Evolutionary conservation across 2,113 vertebrate genomes (phyloP), one percentile per base, ranked within the genome.

Genomic region (Epinephelus lanceolatus): DNA sequence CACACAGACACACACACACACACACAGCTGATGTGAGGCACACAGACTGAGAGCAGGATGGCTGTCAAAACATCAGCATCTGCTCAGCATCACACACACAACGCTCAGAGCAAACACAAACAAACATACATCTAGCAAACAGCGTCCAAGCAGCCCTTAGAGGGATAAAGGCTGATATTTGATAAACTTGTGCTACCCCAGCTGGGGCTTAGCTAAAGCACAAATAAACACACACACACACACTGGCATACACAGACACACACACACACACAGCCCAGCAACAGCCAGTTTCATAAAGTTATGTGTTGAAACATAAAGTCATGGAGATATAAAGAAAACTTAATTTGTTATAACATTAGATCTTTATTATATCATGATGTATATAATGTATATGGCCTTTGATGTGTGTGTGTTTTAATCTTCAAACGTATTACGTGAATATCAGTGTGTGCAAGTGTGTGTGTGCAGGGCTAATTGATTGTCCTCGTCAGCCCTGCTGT

Each of bases 41-140:
- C 76, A 76, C 87, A 88, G 89, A 87, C 91, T 77, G 83, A 80
- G 79, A 83, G 82, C 86, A 84, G 81, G 87, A 91, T 77, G 80
- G 78, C 83, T 93, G 93, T 94, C 92, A 93, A 92, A 93, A 93
- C 91, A 93, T 91, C 86, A 93, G 85, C 90, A 90, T 87, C 88
- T 94, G 92, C 85, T 91, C 81, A 79, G 86, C 86, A 89, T 90
- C 91, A 83, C 78, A 89, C 75, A 88, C 78, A 84, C 80, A 79
- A 13, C 53, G 52, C 89, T 88, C 61, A 78, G 71, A 90, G 91
- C 88, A 79, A 89, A 85, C 68, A 79, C 72, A 55, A 52, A 85
- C 80, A 86, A n/a, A 73, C 80, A 65, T 76, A 85, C 75, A 78
- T 80, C 71, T 14, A 78, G 78, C 78, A 89, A 89, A 87, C 84